Percentiles rank a stretch among this genome's conserved stretches.
Evolutionary conservation across 2,888 invertebrate species (phyloP).

Genomic region (Ariolimax columbianus): DNA sequence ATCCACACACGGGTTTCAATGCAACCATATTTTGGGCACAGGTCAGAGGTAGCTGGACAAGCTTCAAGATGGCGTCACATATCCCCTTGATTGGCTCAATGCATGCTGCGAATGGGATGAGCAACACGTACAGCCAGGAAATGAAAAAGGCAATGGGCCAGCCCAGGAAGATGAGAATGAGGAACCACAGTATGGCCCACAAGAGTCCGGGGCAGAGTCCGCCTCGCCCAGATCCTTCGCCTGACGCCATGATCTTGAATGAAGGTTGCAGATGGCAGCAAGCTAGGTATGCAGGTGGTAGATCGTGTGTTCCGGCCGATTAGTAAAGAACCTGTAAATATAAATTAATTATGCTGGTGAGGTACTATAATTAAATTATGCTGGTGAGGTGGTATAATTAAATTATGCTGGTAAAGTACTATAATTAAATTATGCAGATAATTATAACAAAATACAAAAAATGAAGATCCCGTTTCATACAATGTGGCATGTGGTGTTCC

Average conservation of each 20-base stretch:
- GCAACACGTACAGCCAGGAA: constrained; percentile 75
- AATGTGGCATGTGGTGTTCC: too few relatives aligned
- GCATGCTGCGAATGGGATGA: constrained; percentile 75
- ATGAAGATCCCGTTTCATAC: too few relatives aligned
- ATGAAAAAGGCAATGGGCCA: constrained; percentile 76
- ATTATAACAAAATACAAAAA: too few relatives aligned
- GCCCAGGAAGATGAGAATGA: constrained; percentile 74
- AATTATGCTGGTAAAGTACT: too few relatives aligned
- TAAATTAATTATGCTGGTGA: too few relatives aligned
- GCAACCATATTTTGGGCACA: constrained; percentile 75
- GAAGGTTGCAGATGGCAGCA: too few relatives aligned
- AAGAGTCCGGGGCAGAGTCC: constrained; percentile 68
- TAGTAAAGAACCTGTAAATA: too few relatives aligned
- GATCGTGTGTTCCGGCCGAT: too few relatives aligned
- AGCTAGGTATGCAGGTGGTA: too few relatives aligned
- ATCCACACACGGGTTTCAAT: constrained; percentile 74
- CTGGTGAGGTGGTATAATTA: too few relatives aligned
- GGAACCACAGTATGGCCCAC: constrained; percentile 76
- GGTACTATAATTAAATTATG: too few relatives aligned
- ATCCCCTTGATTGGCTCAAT: constrained; percentile 70
- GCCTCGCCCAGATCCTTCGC: constrained; percentile 66
- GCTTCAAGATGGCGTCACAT: constrained; percentile 72
- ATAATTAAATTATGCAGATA: too few relatives aligned
- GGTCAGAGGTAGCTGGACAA: constrained; percentile 74
- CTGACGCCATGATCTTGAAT: constrained; percentile 58